Evolutionary conservation across 2,888 invertebrate genomes (phyloP), one percentile per base, ranked within the genome.

Genomic region (Drosophila mettleri): DNA sequence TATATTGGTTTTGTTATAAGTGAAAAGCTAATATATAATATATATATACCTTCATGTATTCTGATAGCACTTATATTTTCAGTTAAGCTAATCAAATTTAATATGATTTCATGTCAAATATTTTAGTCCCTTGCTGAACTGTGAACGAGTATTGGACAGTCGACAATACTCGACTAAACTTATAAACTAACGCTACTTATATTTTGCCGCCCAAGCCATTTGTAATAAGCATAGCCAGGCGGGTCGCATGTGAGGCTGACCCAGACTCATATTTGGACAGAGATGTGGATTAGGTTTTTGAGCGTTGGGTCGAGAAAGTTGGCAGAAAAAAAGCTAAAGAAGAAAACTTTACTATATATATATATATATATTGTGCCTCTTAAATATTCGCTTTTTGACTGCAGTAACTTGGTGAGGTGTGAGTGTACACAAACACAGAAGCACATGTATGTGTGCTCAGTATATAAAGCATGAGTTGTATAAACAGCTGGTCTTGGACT

Each of bases 181-280:
- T 41, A 41, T 22, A 14, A 31, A 8, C 29, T 46, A 18, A 20
- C 29, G 18, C 46, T 45, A 45, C 45, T 45, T 48, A 20, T 48
- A 12, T 20, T 18, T 31, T 31, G 14, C 61, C 52, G 61, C 48
- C 49, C 64, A 75, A 49, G 16, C 71, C 76, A 76, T 76, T 82
- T 86, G 69, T 71, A 86, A 78, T 78, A 73, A 73, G 70, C 78
- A 72, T 71, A 62, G 71, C 70, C 75, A 68, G 65, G 61, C 41
- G 62, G 33, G 43, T 29, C 65, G 60, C 64, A 69, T 72, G 51
- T 57, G 67, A 36, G 55, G 51, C 68, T 62, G 70, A 46, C 68
- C 61, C 59, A 31, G 62, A 43, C 46, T 27, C 33, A 24, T n/a
- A 53, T 49, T 29, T 52, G 48, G 58, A 43, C 52, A 20, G 14